Conservation (phyloP, 2,113 vertebrate species). For the Bujurquina vittata region DNA sequence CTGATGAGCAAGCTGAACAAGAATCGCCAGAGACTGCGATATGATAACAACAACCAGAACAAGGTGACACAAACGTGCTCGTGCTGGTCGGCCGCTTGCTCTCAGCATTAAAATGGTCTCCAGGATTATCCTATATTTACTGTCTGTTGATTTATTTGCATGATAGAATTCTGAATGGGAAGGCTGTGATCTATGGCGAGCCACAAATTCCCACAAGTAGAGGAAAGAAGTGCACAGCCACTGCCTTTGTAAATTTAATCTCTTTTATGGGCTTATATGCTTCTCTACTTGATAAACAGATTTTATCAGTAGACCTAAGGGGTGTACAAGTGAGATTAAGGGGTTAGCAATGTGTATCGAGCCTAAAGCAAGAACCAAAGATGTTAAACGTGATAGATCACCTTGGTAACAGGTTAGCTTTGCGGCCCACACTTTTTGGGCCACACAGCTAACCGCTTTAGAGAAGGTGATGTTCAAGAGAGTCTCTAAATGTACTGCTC, state of each 20-base stretch:
- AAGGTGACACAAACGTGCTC: slow-evolving; percentile 81
- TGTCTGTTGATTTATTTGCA: background rate
- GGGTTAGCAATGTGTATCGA: background rate
- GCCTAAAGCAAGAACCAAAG: background rate
- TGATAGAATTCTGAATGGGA: background rate
- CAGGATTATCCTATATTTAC: background rate
- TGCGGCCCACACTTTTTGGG: background rate
- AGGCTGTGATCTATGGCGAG: background rate
- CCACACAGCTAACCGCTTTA: background rate
- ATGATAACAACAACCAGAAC: slow-evolving; percentile 93
- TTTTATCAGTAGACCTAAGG: background rate
- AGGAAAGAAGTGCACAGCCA: background rate
- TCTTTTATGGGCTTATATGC: background rate
- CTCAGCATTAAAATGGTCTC: background rate
- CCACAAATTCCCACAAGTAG: background rate
- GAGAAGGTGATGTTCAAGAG: background rate
- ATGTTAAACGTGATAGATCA: background rate
- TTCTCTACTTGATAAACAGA: background rate
- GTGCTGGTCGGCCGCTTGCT: background rate
- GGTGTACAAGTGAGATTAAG: background rate
- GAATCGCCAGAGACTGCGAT: slow-evolving; percentile 93
- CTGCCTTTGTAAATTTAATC: background rate
- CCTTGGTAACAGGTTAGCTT: background rate
- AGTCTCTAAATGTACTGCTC: background rate
- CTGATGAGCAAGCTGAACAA: slow-evolving; percentile 96